Evolutionary conservation across 2,797 vertebrate species (phyloP), one percentile per base, ranked within the genome.

Genomic region (Coracias cyanogaster): DNA sequence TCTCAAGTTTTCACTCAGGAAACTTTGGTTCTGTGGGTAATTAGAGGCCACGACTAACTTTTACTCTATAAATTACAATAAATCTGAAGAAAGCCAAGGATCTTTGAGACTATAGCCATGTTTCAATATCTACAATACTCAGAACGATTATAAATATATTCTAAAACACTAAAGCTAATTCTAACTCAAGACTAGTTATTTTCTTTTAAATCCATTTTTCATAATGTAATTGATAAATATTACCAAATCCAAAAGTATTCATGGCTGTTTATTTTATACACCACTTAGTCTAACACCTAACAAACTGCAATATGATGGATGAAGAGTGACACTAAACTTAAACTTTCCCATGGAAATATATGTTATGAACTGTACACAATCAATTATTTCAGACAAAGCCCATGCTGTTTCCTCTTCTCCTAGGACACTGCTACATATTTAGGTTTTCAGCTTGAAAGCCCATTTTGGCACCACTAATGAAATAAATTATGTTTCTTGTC

Each of bases 401-500:
- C 94, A 91, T 88, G 82, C 85, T 84, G 78, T 73, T 94, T 82
- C 55, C 55, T 64, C 86, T 87, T 90, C 58, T 94, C 58, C 76
- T 90, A 84, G 85, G 92, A 81, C 83, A 78, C 31, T 86, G 65
- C 73, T 77, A 88, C 80, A 64, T 87, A 91, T 82, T 90, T 87
- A 94, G 61, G 82, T 93, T 96, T 97, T 95, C 95, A 92, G 93
- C 86, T 93, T 95, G 88, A 96, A 90, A 94, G 93, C 52, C 71
- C 92, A 95, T 96, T 96, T 94, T 96, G 96, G 94, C 96, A 90
- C 74, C 83, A 93, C 76, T 96, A 95, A 96, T 90, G 90, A 97
- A 97, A 96, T 97, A 97, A 98, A 96, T 96, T 96, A 95, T 97
- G 94, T 92, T 92, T 97, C 96, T 94, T 97, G 97, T 97, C 96